Percentiles rank a stretch among this genome's conserved stretches.
These are phyloP conservation scores for Parelbella ahira DNA, from an alignment of 2,888 invertebrate species.

Conservation along the genomic window DNA sequence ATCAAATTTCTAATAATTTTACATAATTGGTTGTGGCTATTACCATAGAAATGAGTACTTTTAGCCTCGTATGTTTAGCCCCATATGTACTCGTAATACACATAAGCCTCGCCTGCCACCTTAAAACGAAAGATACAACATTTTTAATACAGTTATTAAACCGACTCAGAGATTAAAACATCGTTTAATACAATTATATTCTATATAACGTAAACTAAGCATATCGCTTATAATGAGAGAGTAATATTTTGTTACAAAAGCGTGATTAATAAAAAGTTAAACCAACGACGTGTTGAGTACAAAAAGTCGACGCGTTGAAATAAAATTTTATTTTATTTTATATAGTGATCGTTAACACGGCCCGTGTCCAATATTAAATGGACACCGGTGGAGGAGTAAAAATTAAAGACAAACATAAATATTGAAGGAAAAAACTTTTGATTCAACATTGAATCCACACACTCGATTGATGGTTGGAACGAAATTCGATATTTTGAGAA, in stretches of 20 bases:
- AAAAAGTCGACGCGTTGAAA: conserved; percentile 65
- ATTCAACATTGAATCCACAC: conserved; percentile 53
- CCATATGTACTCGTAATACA: too few relatives aligned
- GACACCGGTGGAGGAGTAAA: conserved; percentile 70
- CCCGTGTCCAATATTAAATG: conserved; percentile 73
- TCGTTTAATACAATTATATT: too few relatives aligned
- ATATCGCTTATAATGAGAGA: conserved; percentile 25
- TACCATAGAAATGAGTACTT: too few relatives aligned
- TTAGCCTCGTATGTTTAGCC: too few relatives aligned
- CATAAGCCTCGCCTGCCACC: too few relatives aligned
- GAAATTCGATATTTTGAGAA: conserved; percentile 72
- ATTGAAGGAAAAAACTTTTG: conserved; percentile 61
- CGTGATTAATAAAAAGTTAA: conserved; percentile 70
- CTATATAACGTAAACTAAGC: conserved; percentile 14
- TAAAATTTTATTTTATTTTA: conserved; percentile 78
- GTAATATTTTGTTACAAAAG: conserved; percentile 37
- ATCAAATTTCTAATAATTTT: too few relatives aligned
- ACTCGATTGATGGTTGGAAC: conserved; percentile 62
- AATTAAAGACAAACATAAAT: conserved; percentile 78
- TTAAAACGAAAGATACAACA: too few relatives aligned
- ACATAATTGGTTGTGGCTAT: too few relatives aligned
- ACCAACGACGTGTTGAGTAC: conserved; percentile 67
- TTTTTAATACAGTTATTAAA: too few relatives aligned
- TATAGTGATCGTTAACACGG: conserved; percentile 76
- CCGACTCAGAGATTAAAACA: too few relatives aligned